Evolutionary conservation across 2,888 invertebrate genomes (phyloP).

Genomic region (Drosophila phalerata): DNA sequence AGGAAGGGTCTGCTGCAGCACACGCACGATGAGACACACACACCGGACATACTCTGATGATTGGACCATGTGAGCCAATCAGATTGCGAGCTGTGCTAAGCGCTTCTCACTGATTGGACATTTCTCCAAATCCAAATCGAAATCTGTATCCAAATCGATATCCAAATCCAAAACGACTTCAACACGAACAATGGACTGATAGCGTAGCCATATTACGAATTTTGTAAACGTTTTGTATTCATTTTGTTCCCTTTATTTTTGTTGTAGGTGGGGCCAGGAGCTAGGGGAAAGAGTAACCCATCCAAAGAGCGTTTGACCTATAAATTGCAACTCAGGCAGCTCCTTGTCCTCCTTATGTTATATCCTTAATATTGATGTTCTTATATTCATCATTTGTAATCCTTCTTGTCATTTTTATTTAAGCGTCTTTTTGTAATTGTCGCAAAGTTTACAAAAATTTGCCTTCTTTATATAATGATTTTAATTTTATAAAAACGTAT

Average conservation of each 20-base stretch:
- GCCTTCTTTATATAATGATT: constrained; percentile 49
- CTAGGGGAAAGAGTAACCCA: constrained; percentile 13
- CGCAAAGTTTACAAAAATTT: constrained; percentile 49
- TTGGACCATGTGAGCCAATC: constrained; percentile 59
- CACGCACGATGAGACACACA: constrained; percentile 86
- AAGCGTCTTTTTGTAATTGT: constrained; percentile 39
- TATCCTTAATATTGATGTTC: constrained; percentile 63
- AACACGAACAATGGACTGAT: constrained; percentile 80
- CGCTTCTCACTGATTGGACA: constrained; percentile 34
- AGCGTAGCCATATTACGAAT: constrained; percentile 81
- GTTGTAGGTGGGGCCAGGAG: constrained; percentile 3
- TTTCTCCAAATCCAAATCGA: constrained; percentile 10
- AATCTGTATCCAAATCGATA: constrained; percentile 42
- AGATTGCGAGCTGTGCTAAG: constrained; percentile 78
- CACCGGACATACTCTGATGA: constrained; percentile 86
- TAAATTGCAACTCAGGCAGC: constrained; percentile 53
- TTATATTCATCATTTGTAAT: constrained; percentile 45
- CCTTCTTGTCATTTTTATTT: constrained; percentile 54
- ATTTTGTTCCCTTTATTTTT: constrained; percentile 54
- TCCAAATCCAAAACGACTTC: constrained; percentile 69
- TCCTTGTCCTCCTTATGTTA: constrained; percentile 46
- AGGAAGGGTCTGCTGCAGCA: constrained; percentile 87
- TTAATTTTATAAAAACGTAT: constrained; percentile 33
- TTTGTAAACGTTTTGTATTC: constrained; percentile 60
- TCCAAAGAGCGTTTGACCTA: constrained; percentile 66